These are phyloP conservation scores for Rotaria magnacalcarata DNA, from an alignment of 2,888 invertebrate species.

Conservation along the genomic window DNA sequence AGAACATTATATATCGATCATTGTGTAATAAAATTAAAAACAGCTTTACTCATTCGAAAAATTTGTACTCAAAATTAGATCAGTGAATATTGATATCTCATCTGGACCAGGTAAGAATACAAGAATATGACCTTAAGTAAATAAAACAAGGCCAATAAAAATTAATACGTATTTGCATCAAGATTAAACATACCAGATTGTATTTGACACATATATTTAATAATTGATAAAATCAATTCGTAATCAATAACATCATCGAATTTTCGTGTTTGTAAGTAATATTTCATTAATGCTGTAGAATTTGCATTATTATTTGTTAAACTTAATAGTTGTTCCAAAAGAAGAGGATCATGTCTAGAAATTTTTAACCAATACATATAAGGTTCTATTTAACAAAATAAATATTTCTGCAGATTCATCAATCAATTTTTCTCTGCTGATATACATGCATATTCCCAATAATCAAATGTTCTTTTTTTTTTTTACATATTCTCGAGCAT, in stretches of 20 bases:
- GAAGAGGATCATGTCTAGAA: slow-evolving; percentile 16
- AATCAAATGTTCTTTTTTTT: background rate
- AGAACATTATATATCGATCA: background rate
- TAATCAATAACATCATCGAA: slow-evolving; percentile 24
- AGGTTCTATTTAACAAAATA: background rate
- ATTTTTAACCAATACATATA: background rate
- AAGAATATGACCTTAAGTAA: background rate
- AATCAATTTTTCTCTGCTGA: background rate
- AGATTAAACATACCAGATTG: background rate
- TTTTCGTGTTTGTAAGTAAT: slow-evolving; percentile 15
- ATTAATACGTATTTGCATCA: too few species aligned
- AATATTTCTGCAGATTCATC: background rate
- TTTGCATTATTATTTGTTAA: slow-evolving; percentile 10
- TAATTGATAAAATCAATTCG: background rate
- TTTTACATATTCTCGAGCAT: background rate
- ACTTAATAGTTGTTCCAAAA: slow-evolving; percentile 15
- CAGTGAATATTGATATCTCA: background rate
- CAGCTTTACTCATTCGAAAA: background rate
- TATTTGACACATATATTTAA: background rate
- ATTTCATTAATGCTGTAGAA: background rate
- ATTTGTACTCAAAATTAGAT: background rate
- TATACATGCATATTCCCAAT: background rate
- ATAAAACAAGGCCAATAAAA: too few species aligned
- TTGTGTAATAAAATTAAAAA: background rate
- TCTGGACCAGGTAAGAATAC: background rate